Evolutionary conservation across 2,113 vertebrate genomes (phyloP).

Genomic region (Solea solea): DNA sequence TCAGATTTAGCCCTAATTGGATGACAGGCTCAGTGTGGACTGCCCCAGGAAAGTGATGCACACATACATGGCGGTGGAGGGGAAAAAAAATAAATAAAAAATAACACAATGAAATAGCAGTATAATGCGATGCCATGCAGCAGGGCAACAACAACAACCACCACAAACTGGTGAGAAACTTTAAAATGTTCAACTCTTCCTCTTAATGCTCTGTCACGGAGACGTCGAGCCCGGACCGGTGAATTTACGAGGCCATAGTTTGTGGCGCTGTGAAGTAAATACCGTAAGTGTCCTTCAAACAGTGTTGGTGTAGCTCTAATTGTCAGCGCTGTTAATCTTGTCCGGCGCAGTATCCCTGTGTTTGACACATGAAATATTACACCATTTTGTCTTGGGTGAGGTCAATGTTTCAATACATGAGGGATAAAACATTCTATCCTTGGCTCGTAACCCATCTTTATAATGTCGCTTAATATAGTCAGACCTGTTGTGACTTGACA

Average conservation of each 20-base stretch:
- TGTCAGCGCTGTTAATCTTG: constrained; percentile 13
- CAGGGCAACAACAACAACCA: constrained; percentile 25
- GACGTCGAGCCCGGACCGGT: neutral
- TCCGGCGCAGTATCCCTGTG: neutral
- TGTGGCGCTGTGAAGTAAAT: constrained; percentile 6
- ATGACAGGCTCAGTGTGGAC: constrained; percentile 58
- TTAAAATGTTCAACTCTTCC: constrained; percentile 17
- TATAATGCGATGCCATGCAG: constrained; percentile 27
- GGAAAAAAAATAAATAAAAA: neutral
- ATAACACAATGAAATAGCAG: constrained; percentile 30
- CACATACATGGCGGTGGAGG: constrained; percentile 32
- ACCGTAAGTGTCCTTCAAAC: constrained; percentile 22
- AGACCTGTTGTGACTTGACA: neutral
- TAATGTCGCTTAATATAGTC: neutral
- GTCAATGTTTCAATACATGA: neutral
- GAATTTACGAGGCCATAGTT: neutral
- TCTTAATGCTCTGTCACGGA: neutral
- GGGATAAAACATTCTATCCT: neutral
- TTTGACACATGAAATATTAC: constrained; percentile 17
- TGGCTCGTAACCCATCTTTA: neutral
- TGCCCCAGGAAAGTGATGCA: constrained; percentile 58
- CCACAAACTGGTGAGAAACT: neutral
- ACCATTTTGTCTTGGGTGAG: neutral
- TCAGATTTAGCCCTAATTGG: constrained; percentile 73
- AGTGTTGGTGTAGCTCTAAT: constrained; percentile 8